Percentiles rank a stretch among this genome's conserved stretches.
Conservation (phyloP, 2,888 invertebrate genomes). For the Dynastes maya region DNA sequence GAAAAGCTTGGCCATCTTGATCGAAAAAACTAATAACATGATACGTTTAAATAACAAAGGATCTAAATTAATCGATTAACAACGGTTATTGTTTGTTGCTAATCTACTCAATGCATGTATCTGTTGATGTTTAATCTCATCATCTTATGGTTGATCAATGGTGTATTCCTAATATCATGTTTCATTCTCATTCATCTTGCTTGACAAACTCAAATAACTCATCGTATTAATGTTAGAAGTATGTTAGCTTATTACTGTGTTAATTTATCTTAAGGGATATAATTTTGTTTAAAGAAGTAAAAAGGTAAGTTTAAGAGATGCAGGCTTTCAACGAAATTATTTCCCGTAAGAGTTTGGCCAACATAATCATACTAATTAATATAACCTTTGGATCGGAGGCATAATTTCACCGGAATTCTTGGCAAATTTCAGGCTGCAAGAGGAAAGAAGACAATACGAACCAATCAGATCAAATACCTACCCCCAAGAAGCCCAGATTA, state of each 20-base stretch:
- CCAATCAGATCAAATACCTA: conserved; percentile 86
- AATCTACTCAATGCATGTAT: conserved; percentile 5
- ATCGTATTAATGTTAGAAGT: neutral
- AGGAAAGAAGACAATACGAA: conserved; percentile 93
- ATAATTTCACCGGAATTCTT: neutral
- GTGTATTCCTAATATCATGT: too few relatives aligned
- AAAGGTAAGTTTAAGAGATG: conserved; percentile 5
- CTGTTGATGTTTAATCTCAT: neutral
- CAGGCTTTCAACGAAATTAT: conserved; percentile 1
- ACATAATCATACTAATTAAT: neutral
- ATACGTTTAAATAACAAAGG: neutral
- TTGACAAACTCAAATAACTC: neutral
- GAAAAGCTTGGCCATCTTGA: neutral
- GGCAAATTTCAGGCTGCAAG: conserved; percentile 84
- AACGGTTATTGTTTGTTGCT: neutral
- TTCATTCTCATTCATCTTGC: conserved; percentile 13
- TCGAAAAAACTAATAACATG: conserved; percentile 13
- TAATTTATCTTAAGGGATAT: conserved; percentile 1
- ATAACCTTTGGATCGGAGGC: neutral
- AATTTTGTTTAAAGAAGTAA: neutral
- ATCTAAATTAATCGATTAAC: neutral
- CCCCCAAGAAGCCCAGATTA: conserved; percentile 99
- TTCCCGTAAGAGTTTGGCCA: neutral
- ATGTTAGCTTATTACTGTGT: neutral
- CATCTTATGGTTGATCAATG: neutral